Base-by-base conservation (phyloP, 64 coral and sea anemone species). In the Trachythela sp. region DNA sequence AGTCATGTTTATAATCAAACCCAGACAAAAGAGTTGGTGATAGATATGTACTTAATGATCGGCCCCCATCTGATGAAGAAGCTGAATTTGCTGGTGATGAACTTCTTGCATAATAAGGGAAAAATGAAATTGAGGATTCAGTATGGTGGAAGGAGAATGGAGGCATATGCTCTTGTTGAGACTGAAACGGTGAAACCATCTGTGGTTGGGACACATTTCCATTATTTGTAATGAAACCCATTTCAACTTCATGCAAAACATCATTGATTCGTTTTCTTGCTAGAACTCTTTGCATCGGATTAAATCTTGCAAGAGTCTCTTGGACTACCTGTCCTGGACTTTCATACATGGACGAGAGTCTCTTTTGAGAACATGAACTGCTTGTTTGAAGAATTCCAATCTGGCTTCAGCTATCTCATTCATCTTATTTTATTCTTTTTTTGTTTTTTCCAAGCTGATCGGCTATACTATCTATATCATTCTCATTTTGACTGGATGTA, bases 231-330 rank as follows among this genome's bases (percentile, higher is more conserved):
- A 6, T 64, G 7, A 64, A 27, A 64, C 56, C 56, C 17, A 64
- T 5, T 64, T 64, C 56, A 64, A 64, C 56, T 64, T 64, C 56
- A 4, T 64, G 22, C 56, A 64, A 59, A 59, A 59, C 54, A 59
- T 59, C 54, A 59, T 59, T 59, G 54, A 59, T 59, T 59, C 2
- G 54, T 59, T 59, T 59, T n/a, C 54, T 20, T 6, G 56, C 56
- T 64, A 64, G 18, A 64, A 64, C 20, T 64, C 56, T 0, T 64
- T 64, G 56, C 56, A 64, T 64, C 24, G 18, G 56, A 64, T 64
- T 26, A 64, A 64, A 64, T 26, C 56, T 64, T 64, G 56, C 56
- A 64, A 64, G 56, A n/a, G 56, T 64, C 56, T 64, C 56, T n/a
- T 64, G 56, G 56, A 64, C 56, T 64, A 64, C 56, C 17, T 64